Conservation (phyloP, 30 jellyfish, hydroid and myxozoan species). For the Nemopilema nomurai region DNA sequence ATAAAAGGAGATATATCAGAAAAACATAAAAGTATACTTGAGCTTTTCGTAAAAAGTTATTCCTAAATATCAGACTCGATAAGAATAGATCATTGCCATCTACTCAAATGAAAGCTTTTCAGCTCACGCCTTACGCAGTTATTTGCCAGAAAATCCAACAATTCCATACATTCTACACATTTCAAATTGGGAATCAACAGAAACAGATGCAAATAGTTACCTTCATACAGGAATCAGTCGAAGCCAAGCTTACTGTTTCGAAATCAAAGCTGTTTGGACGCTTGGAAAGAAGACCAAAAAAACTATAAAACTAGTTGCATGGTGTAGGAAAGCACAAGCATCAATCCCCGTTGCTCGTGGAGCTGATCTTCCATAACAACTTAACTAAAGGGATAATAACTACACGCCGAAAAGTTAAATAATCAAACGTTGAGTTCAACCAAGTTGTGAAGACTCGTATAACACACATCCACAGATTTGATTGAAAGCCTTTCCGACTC, state of each 20-base stretch:
- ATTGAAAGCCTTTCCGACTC: neutral
- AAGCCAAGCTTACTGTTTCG: slow-evolving; percentile 50
- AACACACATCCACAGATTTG: neutral
- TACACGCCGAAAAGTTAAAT: neutral
- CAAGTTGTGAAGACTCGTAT: neutral
- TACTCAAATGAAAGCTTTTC: too few species aligned
- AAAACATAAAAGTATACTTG: too few species aligned
- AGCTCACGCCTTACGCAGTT: too few species aligned
- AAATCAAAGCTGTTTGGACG: slow-evolving; percentile 22
- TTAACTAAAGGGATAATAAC: neutral
- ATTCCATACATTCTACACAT: too few species aligned
- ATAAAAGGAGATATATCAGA: too few species aligned
- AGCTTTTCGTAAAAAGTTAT: too few species aligned
- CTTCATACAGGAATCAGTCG: slow-evolving; percentile 60
- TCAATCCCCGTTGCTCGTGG: neutral
- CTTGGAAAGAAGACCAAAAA: slow-evolving; percentile 10
- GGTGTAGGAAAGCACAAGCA: too few species aligned
- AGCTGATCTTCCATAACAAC: neutral
- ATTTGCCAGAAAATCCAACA: too few species aligned
- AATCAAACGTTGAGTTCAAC: neutral
- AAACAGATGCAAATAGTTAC: slow-evolving; percentile 7
- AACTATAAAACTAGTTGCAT: too few species aligned
- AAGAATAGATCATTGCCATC: too few species aligned
- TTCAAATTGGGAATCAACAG: neutral
- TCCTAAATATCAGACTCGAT: too few species aligned